Base-by-base conservation (phyloP, 2,797 vertebrate genomes). In the Onychomys torridus region DNA sequence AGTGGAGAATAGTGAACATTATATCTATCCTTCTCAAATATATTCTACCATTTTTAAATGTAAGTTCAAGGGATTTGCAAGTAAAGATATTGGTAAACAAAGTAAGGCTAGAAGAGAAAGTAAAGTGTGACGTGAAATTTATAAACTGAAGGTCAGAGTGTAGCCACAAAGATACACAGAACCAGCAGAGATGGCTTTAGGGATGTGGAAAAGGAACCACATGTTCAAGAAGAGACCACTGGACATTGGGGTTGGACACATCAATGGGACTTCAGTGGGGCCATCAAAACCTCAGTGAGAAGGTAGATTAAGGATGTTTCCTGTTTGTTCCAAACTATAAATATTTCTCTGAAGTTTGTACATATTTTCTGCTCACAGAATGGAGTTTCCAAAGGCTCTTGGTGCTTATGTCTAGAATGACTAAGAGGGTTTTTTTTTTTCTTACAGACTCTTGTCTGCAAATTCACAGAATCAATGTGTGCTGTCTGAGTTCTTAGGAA, bases 341-440 rank as follows among this genome's bases (percentile, higher is more conserved):
- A 55, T 88, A 96, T 95, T 93, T 93, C n/a, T 93, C 84, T 88
- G 65, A 93, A 57, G 76, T 32, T 52, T 90, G 27, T 77, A 75
- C 29, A 6, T 87, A 79, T 61, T 69, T 32, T 89, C 21, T 43
- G 49, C 49, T 79, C 40, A 90, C 25, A 86, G 52, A 89, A 5
- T 16, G 67, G 27, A 32, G 29, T 27, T 93, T 93, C 43, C 37
- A 55, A 71, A 91, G 90, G 14, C 17, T 10, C 8, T 78, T 34
- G 40, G 21, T 65, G 37, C 55, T 95, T 63, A 86, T 59, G 17
- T 34, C 34, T 73, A 90, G 19, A 85, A 59, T 87, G 59, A 90
- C 27, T 75, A 73, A 65, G 90, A 92, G 21, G 4, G 4, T 2
- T 59, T 21, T 59, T 59, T 4, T 61, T 61, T 65, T 34, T 67